Evolutionary conservation across 2,797 vertebrate species (phyloP).

Genomic region (Gila robusta): DNA sequence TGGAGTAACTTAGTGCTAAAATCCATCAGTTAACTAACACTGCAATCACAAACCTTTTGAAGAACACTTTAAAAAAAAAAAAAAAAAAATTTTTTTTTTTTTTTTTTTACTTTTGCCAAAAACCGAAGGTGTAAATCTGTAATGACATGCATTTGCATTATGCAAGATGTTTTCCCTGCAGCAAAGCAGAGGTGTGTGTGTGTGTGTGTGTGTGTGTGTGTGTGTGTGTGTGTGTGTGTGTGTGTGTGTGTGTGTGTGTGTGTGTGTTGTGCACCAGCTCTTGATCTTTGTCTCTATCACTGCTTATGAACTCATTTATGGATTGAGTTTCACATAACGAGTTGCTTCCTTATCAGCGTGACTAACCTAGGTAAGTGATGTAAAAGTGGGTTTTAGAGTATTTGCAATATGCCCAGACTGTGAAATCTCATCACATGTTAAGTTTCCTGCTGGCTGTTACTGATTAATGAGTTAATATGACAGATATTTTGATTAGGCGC

Average conservation of each 20-base stretch:
- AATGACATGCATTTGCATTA: conserved; percentile 27
- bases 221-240: background rate
- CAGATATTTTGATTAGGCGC: conserved; percentile 3
- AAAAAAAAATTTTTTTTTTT: background rate
- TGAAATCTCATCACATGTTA: background rate
- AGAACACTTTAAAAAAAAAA: background rate
- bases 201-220: too few relatives aligned
- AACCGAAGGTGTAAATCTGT: conserved; percentile 16
- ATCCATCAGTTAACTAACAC: background rate
- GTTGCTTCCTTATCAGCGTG: background rate
- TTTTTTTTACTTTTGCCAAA: background rate
- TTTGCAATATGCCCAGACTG: background rate
- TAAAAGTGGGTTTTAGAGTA: background rate
- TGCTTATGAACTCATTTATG: background rate
- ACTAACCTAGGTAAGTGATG: background rate
- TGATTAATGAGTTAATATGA: conserved; percentile 33
- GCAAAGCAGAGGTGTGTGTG: background rate
- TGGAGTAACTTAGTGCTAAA: background rate
- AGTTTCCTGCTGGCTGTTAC: conserved; percentile 8
- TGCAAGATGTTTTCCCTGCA: conserved; percentile 19
- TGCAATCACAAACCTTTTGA: background rate
- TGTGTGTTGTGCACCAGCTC: background rate
- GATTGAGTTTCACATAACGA: conserved; percentile 1
- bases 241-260: background rate
- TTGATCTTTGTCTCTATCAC: background rate